Base-by-base conservation (phyloP, 2,113 vertebrate genomes). In the Microtus oregoni region DNA sequence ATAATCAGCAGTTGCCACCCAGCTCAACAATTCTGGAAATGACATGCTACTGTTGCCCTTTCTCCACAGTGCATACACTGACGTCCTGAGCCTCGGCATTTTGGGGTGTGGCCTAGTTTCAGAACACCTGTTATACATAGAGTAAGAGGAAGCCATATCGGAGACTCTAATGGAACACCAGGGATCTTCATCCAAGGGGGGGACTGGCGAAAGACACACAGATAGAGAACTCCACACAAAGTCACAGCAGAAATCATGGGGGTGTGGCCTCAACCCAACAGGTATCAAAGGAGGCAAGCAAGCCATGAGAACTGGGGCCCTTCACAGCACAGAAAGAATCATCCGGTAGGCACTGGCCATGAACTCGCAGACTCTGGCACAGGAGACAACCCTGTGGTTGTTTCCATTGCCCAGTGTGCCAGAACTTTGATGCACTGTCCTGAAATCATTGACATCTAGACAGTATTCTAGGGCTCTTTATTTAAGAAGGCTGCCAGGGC, bases 371-470 rank as follows among this genome's bases (percentile, higher is more conserved):
- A 8, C n/a, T 78, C 67, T n/a, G 61, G 41, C 55, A 11, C 28
- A 0, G 1, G 22, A 63, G 52, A 44, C 4, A 61, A 44, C 2
- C 50, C 22, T 50, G 38, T 35, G 44, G 15, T 12, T 58, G 20
- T 9, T 12, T 68, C 11, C n/a, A 41, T 3, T 41, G 58, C 35
- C 77, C 10, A 1, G 30, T 15, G 9, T 41, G 32, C 67, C 11
- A 41, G 22, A 5, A 2, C 30, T 78, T 26, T 13, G 47, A 76
- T 3, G 14, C 0, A 2, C 52, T 7, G 9, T 11, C 52, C 8
- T 30, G 68, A 50, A 70, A 68, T n/a, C 6, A 85, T 0, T 58
- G 58, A 14, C 24, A 28, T 63, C 55, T 32, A 77, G 52, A 26
- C 68, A 89, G 63, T 32, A 58, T 50, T 89, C 44, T 61, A 78